A percentile compares a stretch with the other conserved stretches of the same genome.
Evolutionary conservation across 2,797 vertebrate genomes (phyloP).

Genomic region (Epinephelus malabaricus): DNA sequence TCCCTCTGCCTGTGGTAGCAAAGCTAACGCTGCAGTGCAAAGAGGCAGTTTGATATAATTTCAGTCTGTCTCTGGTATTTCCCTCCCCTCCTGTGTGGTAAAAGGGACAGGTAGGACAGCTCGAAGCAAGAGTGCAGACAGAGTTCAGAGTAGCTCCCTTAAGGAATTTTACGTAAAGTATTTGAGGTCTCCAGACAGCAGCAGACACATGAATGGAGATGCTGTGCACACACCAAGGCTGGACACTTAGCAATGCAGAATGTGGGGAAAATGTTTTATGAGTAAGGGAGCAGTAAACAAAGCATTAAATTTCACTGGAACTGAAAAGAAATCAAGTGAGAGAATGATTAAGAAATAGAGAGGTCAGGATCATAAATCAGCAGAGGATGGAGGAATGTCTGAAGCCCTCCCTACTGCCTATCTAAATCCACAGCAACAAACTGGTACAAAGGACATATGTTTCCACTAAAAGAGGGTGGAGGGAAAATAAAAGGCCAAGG

Average conservation of each 20-base stretch:
- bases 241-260: neutral
- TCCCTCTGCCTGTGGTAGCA: conserved; percentile 4
- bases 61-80: conserved; percentile 21
- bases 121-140: neutral
- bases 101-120: neutral
- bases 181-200: neutral
- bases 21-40: neutral
- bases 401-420: neutral
- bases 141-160: neutral
- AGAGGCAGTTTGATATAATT: neutral
- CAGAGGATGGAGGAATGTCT: neutral
- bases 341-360: neutral
- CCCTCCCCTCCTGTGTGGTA: conserved; percentile 2
- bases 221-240: neutral
- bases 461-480: conserved; percentile 54
- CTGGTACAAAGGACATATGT: conserved; percentile 44
- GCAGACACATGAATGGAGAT: neutral
- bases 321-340: neutral
- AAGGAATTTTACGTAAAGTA: neutral
- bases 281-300: neutral
- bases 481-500: conserved; percentile 34
- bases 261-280: neutral
- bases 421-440: conserved; percentile 61
- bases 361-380: neutral
- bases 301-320: neutral